Evolutionary conservation across 2,113 vertebrate genomes (phyloP), one percentile per base, ranked within the genome.

Genomic region (Nycticryphes semicollaris): DNA sequence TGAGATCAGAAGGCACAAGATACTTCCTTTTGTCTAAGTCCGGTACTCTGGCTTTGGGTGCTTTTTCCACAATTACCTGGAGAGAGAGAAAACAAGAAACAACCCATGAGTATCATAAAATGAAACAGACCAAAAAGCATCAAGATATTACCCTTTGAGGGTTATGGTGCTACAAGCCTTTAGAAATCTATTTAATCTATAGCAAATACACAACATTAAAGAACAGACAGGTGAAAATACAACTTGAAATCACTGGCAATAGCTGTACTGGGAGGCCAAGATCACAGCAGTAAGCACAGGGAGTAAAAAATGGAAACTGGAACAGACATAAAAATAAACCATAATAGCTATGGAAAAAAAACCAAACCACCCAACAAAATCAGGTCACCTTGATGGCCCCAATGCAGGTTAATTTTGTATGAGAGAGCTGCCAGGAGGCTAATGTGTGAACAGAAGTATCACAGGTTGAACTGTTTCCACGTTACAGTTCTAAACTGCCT

Each of bases 1-100:
- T 99, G 96, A 99, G 98, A 96, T 99, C 99, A 43, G 99, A 99
- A 94, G 99, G 99, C 91, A 99, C 99, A 0, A 99, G 98, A 67
- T 99, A 99, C 98, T 99, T 99, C 98, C 99, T 99, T 97, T 99
- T 99, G 97, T 99, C 99, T 96, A 99, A 97, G 57, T 99, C 99
- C 24, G 99, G 99, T 74, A 99, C 99, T 96, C 99, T 98, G 92
- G 99, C 99, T 97, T 99, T 99, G 5, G 98, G 97, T 57, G 99
- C 98, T 96, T 99, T 98, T 96, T 99, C 99, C 93, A 99, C 99
- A 6, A 99, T 99, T 90, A 99, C 99, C 99, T 99, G 66, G 70
- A 60, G n/a, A 84, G 70, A 74, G 9, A 79, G 30, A 89, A 73
- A 84, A 30, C 24, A 76, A 90, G 48, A 89, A 84, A 72, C 12